Evolutionary conservation across 1,140 invertebrate genomes (phyloP).

Genomic region (Neuroterus valhalla): DNA sequence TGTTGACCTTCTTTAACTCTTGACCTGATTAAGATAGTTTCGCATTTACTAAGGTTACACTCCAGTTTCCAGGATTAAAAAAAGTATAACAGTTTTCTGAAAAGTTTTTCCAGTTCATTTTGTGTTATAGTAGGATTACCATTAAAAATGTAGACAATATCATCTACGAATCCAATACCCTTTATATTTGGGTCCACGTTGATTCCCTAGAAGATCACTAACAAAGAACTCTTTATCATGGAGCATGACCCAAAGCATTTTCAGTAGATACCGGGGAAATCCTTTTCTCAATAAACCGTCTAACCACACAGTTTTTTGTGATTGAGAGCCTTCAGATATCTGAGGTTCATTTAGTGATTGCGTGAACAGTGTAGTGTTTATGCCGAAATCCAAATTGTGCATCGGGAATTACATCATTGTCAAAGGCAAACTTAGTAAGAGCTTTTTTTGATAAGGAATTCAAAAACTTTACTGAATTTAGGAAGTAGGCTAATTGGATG

Average conservation of each 20-base stretch:
- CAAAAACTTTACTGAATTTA: too few species aligned
- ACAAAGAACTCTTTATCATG: neutral
- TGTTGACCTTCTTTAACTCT: neutral
- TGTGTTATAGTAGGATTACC: neutral
- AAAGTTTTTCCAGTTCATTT: neutral
- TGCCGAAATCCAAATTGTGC: too few species aligned
- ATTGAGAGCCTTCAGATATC: too few species aligned
- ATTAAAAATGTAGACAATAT: neutral
- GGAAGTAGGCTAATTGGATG: too few species aligned
- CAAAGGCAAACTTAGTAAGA: too few species aligned
- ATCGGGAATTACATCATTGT: too few species aligned
- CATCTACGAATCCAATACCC: neutral
- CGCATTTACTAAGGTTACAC: constrained; percentile 21
- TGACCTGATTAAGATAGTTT: constrained; percentile 29
- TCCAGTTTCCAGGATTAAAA: constrained; percentile 30
- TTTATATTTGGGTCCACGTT: neutral
- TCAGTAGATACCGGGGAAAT: neutral
- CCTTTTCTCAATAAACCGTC: too few species aligned
- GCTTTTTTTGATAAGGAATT: too few species aligned
- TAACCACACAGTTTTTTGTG: too few species aligned
- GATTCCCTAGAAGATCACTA: neutral
- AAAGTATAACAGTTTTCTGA: neutral
- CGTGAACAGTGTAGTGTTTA: too few species aligned
- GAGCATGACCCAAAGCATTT: neutral
- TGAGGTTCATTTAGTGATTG: too few species aligned